Base-by-base conservation (phyloP, 2,888 invertebrate genomes). In the Rhabditophanes sp. region DNA sequence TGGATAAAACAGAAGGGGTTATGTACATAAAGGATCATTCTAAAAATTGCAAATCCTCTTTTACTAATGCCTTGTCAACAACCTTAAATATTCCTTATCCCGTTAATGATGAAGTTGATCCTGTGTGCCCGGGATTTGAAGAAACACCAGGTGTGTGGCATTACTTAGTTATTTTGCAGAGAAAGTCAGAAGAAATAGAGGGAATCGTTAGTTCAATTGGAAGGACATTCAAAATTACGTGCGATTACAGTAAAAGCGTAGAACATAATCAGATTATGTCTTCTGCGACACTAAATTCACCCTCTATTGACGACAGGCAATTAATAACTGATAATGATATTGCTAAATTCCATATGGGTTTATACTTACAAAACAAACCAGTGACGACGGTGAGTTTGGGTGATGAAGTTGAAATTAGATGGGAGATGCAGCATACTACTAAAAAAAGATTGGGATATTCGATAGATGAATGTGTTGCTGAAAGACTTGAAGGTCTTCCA, bases 221-320 rank as follows among this genome's bases (percentile, higher is more conserved):
- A 29, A 47, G 56, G n/a, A 37, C 55, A 6, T 64, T 64, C 46
- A 55, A 63, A 30, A 48, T 64, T 15, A 54, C 56, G 15, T 63
- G 63, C 33, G 59, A 64, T 37, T 63, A 58, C 39, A 45, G 53
- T 1, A 35, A 42, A 14, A 30, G 43, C 4, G 34, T 28, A 2
- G 35, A 28, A 3, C 21, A 36, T 3, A 23, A 39, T 12, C 29
- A 22, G 8, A 24, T 28, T 22, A n/a, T 41, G 19, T 30, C 41
- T 17, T 24, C 22, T 15, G 35, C 24, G 12, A 39, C 41, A 2
- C 19, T 26, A 37, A 37, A 37, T 18, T 11, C 19, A 26, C 35
- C 19, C 20, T 24, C 21, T 33, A 40, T 9, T 25, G 32, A 3
- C 16, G 31, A 12, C 6, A 30, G 18, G 3, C 18, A 16, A 27